Base-by-base conservation (phyloP, 2,797 vertebrate genomes). In the Fistularia commersonii region DNA sequence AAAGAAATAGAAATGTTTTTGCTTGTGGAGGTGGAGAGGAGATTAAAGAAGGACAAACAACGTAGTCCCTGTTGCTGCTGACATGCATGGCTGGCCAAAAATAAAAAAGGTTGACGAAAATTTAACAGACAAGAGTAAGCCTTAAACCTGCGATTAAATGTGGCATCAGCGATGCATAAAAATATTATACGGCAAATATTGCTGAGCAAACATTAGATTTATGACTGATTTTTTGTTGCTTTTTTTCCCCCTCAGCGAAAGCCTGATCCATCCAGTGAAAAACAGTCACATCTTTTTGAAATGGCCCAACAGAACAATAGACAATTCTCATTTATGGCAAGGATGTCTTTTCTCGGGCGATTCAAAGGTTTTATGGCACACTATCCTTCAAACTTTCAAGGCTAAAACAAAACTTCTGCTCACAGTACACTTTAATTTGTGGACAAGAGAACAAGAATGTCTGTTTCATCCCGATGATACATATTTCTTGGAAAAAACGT, bases 281-380 rank as follows among this genome's bases (percentile, higher is more conserved):
- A 49, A 15, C 34, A 46, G 36, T 12, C 23, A 11, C 43, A 45
- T 60, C 1, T 37, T 52, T 54, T 43, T 51, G 38, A 69, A 47
- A 42, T 7, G 43, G 11, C 11, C 35, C 44, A 56, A 64, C 51
- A 66, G 42, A 55, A 38, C 41, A 64, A 51, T 65, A 69, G 37
- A 64, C 31, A 33, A n/a, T 34, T 50, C 48, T 72, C 34, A 47
- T 53, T 57, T 53, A 32, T 46, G 7, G 15, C 43, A 39, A 31
- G 32, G 43, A 23, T 61, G 51, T 57, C 41, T 64, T 54, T 49
- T 53, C 51, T 33, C 12, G 9, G 12, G 34, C 7, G 32, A 45
- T 40, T 34, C 60, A 23, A 32, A 43, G 35, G 43, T 49, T 66
- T 64, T 48, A 61, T 41, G 12, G 48, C 32, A 10, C 6, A 32